Conservation (phyloP, 2,113 vertebrate genomes). For the Leucosticte australis region DNA sequence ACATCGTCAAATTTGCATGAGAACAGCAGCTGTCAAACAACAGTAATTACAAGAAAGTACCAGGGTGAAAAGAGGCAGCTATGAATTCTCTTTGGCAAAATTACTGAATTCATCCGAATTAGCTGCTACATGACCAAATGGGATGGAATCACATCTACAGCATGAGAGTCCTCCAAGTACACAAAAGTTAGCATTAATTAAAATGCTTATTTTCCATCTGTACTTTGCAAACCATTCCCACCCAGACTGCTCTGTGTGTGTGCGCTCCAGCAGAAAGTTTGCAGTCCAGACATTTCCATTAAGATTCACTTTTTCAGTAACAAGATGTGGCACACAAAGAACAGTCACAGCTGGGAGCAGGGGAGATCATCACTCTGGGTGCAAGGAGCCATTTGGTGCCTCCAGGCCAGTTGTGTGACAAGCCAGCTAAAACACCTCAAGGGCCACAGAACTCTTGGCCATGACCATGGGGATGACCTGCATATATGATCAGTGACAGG, state of each 20-base stretch:
- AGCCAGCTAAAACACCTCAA: background rate
- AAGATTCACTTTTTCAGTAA: background rate
- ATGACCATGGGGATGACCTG: background rate
- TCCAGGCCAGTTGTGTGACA: background rate
- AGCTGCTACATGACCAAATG: conserved; percentile 30
- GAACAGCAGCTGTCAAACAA: conserved; percentile 70
- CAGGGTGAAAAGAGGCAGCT: conserved; percentile 19
- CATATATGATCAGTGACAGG: background rate
- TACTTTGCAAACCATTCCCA: conserved; percentile 1
- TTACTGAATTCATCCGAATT: conserved; percentile 48
- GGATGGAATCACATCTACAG: background rate
- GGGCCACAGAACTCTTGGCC: background rate
- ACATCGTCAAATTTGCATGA: conserved; percentile 52
- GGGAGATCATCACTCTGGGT: background rate
- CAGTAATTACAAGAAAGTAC: conserved; percentile 52
- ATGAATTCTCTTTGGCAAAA: conserved; percentile 49
- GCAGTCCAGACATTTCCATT: background rate
- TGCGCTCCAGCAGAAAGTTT: background rate
- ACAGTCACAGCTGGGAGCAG: background rate
- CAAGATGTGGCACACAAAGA: background rate
- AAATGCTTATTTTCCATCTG: conserved; percentile 51
- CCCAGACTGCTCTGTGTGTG: background rate
- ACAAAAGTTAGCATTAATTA: conserved; percentile 67
- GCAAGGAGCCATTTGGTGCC: background rate
- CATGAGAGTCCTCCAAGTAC: background rate